Evolutionary conservation across 2,113 vertebrate genomes (phyloP).

Genomic region (Varanus salvator): DNA sequence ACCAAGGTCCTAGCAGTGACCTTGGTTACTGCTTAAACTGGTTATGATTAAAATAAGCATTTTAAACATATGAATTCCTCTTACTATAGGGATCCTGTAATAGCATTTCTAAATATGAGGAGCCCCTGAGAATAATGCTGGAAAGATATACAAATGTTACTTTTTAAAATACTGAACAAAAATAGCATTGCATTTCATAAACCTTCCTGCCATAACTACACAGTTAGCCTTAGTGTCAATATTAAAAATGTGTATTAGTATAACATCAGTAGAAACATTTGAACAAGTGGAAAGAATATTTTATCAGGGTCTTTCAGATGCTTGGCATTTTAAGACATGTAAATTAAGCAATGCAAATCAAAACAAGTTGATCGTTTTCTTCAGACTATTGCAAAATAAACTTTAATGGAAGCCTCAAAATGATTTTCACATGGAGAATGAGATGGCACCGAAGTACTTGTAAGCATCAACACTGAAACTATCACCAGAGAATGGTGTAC

Average conservation of each 20-base stretch:
- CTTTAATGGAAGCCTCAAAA: neutral
- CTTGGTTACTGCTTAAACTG: neutral
- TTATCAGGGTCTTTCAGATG: constrained; percentile 44
- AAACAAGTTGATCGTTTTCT: constrained; percentile 29
- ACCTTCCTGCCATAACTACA: neutral
- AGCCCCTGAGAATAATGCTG: neutral
- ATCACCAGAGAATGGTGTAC: neutral
- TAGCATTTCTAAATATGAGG: neutral
- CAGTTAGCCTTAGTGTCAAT: constrained; percentile 38
- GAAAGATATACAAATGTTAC: neutral
- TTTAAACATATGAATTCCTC: neutral
- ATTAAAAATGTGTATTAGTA: neutral
- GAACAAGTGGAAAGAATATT: constrained; percentile 62
- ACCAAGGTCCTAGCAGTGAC: neutral
- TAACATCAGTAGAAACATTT: neutral
- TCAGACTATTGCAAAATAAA: neutral
- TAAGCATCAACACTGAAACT: neutral
- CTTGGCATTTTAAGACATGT: constrained; percentile 43
- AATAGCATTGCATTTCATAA: neutral
- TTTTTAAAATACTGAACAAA: neutral
- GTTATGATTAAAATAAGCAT: neutral
- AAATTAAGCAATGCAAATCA: constrained; percentile 37
- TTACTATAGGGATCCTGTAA: neutral
- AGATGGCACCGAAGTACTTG: neutral
- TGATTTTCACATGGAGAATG: constrained; percentile 2